Conservation (phyloP, 2,888 invertebrate species). For the Drosophila sordidula region DNA sequence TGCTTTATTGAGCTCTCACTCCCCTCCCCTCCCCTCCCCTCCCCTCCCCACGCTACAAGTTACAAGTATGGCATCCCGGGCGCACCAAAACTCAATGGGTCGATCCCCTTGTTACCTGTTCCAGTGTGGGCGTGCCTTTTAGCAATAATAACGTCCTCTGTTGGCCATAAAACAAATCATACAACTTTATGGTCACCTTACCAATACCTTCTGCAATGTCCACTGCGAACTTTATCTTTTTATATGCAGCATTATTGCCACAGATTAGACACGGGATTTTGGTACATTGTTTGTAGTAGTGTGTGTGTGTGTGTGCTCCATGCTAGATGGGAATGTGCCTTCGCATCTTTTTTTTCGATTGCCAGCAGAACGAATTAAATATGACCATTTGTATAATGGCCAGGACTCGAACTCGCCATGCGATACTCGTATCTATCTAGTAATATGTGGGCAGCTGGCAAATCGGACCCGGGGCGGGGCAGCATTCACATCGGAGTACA, state of each 20-base stretch:
- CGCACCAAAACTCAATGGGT: not conserved
- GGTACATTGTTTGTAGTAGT: conserved; percentile 40
- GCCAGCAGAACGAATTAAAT: conserved; percentile 81
- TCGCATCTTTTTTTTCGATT: conserved; percentile 54
- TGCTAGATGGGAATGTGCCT: conserved; percentile 19
- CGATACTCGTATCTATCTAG: conserved; percentile 33
- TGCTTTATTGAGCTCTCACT: conserved; percentile 76
- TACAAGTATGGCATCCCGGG: not conserved
- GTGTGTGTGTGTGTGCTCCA: conserved; percentile 3
- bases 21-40: conserved; percentile 1
- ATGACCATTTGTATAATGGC: conserved; percentile 80
- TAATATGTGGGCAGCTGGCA: conserved; percentile 38
- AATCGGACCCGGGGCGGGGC: conserved; percentile 12
- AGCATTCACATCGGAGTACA: conserved; percentile 20
- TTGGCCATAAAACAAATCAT: conserved; percentile 82
- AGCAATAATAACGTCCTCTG: conserved; percentile 81
- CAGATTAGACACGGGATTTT: conserved; percentile 82
- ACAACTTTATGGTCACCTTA: conserved; percentile 79
- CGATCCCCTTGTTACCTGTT: conserved; percentile 47
- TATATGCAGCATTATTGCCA: conserved; percentile 81
- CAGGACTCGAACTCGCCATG: conserved; percentile 40
- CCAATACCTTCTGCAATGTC: conserved; percentile 61
- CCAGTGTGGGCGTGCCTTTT: conserved; percentile 71
- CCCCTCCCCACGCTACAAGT: not conserved
- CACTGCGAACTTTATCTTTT: conserved; percentile 79